Percentiles rank a stretch among this genome's conserved stretches.
Conservation (phyloP, 2,888 invertebrate genomes). For the Dioctria rufipes region DNA sequence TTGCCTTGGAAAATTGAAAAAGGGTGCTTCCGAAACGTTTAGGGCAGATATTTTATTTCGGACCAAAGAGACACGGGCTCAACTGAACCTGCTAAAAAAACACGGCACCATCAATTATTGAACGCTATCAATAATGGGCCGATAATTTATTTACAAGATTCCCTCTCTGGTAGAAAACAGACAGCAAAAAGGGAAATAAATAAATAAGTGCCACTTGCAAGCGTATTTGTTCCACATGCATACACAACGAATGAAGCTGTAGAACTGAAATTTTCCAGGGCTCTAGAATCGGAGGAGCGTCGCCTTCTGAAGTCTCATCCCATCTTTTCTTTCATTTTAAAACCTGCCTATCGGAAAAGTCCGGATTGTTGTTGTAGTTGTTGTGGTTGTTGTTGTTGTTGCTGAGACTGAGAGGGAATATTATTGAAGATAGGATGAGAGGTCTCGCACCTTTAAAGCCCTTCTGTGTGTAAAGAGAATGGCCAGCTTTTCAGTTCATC, state of each 20-base stretch:
- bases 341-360: not conserved
- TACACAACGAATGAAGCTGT: not conserved
- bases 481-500: not conserved
- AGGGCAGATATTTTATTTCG: not conserved
- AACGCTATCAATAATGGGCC: slow-evolving; percentile 13
- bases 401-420: too few species aligned
- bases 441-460: too few species aligned
- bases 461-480: not conserved
- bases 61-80: not conserved
- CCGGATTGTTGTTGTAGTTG: too few species aligned
- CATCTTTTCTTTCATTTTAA: not conserved
- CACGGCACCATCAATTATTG: not conserved
- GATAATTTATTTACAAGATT: slow-evolving; percentile 23
- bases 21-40: not conserved
- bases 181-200: slow-evolving; percentile 13
- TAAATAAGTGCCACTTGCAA: slow-evolving; percentile 19
- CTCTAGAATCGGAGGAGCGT: not conserved
- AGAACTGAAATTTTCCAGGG: not conserved
- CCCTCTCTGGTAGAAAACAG: not conserved
- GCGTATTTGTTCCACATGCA: not conserved
- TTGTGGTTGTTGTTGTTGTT: too few species aligned
- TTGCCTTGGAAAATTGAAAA: not conserved
- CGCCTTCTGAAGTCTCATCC: not conserved
- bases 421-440: too few species aligned
- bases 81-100: slow-evolving; percentile 8